Evolutionary conservation across 2,113 vertebrate species (phyloP).

Genomic region (Sorex araneus): DNA sequence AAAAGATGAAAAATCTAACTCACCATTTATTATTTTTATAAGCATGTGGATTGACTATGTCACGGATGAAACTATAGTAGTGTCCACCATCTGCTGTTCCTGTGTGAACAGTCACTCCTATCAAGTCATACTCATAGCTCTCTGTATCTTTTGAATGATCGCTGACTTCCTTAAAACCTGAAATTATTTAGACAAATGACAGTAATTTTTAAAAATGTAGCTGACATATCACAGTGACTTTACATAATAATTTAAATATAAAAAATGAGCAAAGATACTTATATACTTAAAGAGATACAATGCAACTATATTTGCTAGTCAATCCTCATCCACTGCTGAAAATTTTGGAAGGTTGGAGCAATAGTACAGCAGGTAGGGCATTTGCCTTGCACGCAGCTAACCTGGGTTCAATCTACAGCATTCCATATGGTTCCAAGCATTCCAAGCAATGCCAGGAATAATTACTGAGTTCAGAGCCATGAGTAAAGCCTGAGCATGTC

Average conservation of each 20-base stretch:
- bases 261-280: conserved; percentile 26
- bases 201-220: conserved; percentile 49
- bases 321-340: neutral
- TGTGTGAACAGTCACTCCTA: conserved; percentile 98
- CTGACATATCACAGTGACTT: conserved; percentile 45
- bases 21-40: conserved; percentile 99
- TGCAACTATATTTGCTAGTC: conserved; percentile 52
- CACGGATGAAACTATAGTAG: conserved; percentile 99
- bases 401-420: no score
- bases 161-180: conserved; percentile 95
- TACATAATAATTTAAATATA: neutral
- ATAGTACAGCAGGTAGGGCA: neutral
- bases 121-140: conserved; percentile 99
- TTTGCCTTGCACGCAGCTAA: no score
- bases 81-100: conserved; percentile 98
- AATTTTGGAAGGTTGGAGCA: no score
- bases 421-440: no score
- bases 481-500: no score
- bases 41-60: conserved; percentile 98
- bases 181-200: conserved; percentile 74
- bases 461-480: no score
- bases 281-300: conserved; percentile 3
- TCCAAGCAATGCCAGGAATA: no score
- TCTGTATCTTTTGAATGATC: conserved; percentile 92
- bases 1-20: conserved; percentile 76